Percentiles rank a stretch among this genome's conserved stretches.
These are phyloP conservation scores for Notoglanidium macrostoma DNA, from an alignment of 2,797 vertebrate genomes.

Conservation along the genomic window DNA sequence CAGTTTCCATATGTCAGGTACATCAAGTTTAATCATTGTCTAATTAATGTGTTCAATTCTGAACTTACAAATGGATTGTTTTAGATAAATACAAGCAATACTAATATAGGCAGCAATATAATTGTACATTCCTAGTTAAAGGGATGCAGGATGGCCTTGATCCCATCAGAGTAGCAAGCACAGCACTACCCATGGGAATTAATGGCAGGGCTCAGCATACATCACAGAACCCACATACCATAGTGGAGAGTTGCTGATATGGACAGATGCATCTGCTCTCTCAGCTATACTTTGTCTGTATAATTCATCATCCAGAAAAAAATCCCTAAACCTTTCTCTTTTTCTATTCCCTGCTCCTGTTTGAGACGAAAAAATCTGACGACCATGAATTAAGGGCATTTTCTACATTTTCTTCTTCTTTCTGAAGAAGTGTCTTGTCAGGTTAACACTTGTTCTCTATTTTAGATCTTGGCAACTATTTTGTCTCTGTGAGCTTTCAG, in stretches of 20 bases:
- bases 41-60: not conserved
- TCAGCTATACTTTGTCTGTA: slow-evolving; percentile 19
- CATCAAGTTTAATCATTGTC: not conserved
- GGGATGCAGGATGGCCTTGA: not conserved
- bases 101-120: not conserved
- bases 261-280: slow-evolving; percentile 7
- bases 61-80: not conserved
- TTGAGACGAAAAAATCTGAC: not conserved
- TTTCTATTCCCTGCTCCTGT: not conserved
- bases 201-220: slow-evolving; percentile 55
- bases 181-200: slow-evolving; percentile 16
- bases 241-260: slow-evolving; percentile 25
- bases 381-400: not conserved
- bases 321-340: not conserved
- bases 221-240: slow-evolving; percentile 34
- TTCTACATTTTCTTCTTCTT: not conserved
- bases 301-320: slow-evolving; percentile 30
- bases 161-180: slow-evolving; percentile 1
- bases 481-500: not conserved
- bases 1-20: not conserved
- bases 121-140: not conserved
- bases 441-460: not conserved
- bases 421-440: not conserved
- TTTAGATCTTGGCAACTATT: not conserved
- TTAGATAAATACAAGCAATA: not conserved